Percentiles rank a stretch among this genome's conserved stretches.
Conservation (phyloP, 1,140 invertebrate genomes). For the Trachymyrmex septentrionalis region DNA sequence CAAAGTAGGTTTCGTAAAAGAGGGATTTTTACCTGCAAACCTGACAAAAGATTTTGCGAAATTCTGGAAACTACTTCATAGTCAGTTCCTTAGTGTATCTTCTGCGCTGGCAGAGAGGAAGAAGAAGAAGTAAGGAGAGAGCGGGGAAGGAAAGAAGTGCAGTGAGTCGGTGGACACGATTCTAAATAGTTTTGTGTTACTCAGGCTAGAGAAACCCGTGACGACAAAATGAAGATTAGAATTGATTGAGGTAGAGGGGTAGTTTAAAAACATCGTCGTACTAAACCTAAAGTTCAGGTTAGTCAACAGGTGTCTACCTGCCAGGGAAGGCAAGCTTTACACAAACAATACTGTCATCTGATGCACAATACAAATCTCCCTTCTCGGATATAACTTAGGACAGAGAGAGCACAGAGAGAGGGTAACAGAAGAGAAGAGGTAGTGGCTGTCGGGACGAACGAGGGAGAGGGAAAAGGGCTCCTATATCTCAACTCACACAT, state of each 20-base stretch:
- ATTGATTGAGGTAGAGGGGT: constrained; percentile 68
- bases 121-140: too few species aligned
- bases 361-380: constrained; percentile 86
- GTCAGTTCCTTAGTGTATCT: neutral
- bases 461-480: constrained; percentile 70
- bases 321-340: constrained; percentile 83
- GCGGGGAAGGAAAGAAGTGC: neutral
- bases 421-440: constrained; percentile 31
- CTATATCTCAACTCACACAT: constrained; percentile 84
- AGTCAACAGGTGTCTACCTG: constrained; percentile 87
- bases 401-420: constrained; percentile 66
- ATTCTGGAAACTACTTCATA: neutral
- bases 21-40: too few species aligned
- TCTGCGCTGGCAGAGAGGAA: neutral
- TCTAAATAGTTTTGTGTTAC: constrained; percentile 70
- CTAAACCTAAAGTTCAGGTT: constrained; percentile 80
- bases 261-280: constrained; percentile 77
- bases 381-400: constrained; percentile 79
- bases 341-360: constrained; percentile 85
- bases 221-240: constrained; percentile 82
- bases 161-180: constrained; percentile 52
- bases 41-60: constrained; percentile 21
- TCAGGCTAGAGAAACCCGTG: constrained; percentile 74
- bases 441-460: constrained; percentile 66
- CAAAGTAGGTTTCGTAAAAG: neutral